Evolutionary conservation across 2,113 vertebrate species (phyloP).

Genomic region (Vireo altiloquus): DNA sequence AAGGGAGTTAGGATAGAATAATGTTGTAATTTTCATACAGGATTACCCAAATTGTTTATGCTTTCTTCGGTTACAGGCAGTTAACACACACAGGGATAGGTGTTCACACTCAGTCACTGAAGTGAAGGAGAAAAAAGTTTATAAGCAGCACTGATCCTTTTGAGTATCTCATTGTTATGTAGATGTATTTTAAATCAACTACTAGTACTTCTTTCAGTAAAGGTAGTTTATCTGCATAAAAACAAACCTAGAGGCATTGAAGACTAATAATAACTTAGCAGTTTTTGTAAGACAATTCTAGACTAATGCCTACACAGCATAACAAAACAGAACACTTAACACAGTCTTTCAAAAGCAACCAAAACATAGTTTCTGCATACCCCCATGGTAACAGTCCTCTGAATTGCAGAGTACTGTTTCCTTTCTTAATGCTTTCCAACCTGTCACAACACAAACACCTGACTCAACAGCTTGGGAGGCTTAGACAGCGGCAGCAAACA

Average conservation of each 20-base stretch:
- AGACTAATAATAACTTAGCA: not conserved
- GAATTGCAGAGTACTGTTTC: not conserved
- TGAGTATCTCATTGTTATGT: not conserved
- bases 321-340: not conserved
- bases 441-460: not conserved
- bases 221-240: not conserved
- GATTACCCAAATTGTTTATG: not conserved
- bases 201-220: not conserved
- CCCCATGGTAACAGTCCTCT: accelerated
- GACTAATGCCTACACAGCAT: not conserved
- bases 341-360: not conserved
- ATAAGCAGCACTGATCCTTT: not conserved
- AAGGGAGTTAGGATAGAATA: not conserved
- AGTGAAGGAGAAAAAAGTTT: not conserved
- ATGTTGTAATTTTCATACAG: not conserved
- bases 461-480: not conserved
- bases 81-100: not conserved
- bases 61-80: not conserved
- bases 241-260: not conserved
- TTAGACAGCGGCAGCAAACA: not conserved
- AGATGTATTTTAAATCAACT: not conserved
- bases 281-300: not conserved
- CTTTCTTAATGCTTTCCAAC: not conserved
- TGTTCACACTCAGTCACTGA: not conserved
- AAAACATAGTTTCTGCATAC: not conserved